phyloP scores from a whole-genome alignment of 2,113 vertebrate genomes.

The Epinephelus cyanopodus region DNA sequence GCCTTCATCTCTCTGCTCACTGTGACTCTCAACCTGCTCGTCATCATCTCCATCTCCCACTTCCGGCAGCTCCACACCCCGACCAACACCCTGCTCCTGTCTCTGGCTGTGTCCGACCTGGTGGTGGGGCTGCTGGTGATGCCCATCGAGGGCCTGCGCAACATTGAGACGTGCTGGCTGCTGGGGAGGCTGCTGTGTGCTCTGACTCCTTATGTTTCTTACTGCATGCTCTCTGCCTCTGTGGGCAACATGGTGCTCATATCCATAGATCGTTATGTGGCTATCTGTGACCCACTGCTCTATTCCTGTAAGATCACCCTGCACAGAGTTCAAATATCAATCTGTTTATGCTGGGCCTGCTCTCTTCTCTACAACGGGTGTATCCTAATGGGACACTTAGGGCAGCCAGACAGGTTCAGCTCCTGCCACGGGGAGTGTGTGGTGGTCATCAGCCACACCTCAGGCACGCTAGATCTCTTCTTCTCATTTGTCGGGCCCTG shows the following conservation, averaged over 20 bases:
- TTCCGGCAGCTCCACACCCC: conserved; percentile 78
- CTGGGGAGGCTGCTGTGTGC: conserved; percentile 51
- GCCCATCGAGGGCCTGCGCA: conserved; percentile 37
- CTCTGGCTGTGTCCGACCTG: conserved; percentile 25
- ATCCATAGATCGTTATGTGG: conserved; percentile 35
- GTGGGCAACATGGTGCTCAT: conserved; percentile 61
- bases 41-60: conserved; percentile 56
- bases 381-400: conserved; percentile 32
- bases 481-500: conserved; percentile 50
- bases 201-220: conserved; percentile 43
- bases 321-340: not conserved
- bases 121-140: conserved; percentile 56
- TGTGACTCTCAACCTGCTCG: conserved; percentile 41
- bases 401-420: conserved; percentile 6
- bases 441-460: conserved; percentile 33
- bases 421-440: conserved; percentile 57
- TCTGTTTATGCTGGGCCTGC: conserved; percentile 28
- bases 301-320: conserved; percentile 46
- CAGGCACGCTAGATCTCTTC: conserved; percentile 31
- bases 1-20: conserved; percentile 38
- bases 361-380: conserved; percentile 47
- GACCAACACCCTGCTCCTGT: conserved; percentile 74
- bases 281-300: conserved; percentile 56
- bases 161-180: conserved; percentile 55
- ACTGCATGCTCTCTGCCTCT: rapidly evolving